A percentile compares a stretch with the other conserved stretches of the same genome.
phyloP scores from a whole-genome alignment of 2,113 vertebrate genomes.

The Cromileptes altivelis region DNA sequence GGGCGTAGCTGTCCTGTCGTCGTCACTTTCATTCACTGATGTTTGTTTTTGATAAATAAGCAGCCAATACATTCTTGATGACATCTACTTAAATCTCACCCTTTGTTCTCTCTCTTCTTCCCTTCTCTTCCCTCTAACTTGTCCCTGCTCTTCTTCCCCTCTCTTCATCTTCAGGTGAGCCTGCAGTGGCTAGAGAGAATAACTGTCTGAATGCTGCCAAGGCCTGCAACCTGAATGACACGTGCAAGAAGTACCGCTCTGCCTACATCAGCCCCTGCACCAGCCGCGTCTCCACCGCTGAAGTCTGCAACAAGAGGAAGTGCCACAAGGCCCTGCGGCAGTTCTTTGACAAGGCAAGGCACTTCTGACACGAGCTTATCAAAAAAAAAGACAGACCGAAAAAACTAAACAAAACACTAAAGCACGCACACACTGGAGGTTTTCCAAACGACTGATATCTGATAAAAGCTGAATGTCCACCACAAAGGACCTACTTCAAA shows the following conservation, averaged over 20 bases:
- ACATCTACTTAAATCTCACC: not conserved
- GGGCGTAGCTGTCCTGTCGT: no score
- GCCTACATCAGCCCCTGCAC: slow-evolving; percentile 98
- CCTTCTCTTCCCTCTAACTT: not conserved
- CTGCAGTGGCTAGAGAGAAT: slow-evolving; percentile 92
- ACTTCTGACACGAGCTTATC: slow-evolving; percentile 12
- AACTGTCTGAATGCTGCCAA: slow-evolving; percentile 98
- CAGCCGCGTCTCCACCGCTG: slow-evolving; percentile 92
- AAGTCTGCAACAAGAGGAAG: slow-evolving; percentile 97
- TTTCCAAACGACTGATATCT: slow-evolving; percentile 40
- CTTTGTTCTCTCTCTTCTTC: not conserved
- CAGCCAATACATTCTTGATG: no score
- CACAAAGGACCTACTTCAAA: slow-evolving; percentile 34
- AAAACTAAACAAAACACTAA: not conserved
- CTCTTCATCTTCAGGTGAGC: slow-evolving; percentile 85
- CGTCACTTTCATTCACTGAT: not conserved
- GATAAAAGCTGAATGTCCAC: slow-evolving; percentile 44
- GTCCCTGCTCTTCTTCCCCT: not conserved
- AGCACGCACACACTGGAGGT: slow-evolving; percentile 19
- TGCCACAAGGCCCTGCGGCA: slow-evolving; percentile 98
- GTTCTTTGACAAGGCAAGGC: slow-evolving; percentile 95
- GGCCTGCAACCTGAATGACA: slow-evolving; percentile 98
- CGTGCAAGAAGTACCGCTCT: slow-evolving; percentile 98
- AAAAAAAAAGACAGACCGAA: not conserved
- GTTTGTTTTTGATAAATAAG: not conserved